Evolutionary conservation across 2,797 vertebrate species (phyloP).

Genomic region (Spinus pinus): DNA sequence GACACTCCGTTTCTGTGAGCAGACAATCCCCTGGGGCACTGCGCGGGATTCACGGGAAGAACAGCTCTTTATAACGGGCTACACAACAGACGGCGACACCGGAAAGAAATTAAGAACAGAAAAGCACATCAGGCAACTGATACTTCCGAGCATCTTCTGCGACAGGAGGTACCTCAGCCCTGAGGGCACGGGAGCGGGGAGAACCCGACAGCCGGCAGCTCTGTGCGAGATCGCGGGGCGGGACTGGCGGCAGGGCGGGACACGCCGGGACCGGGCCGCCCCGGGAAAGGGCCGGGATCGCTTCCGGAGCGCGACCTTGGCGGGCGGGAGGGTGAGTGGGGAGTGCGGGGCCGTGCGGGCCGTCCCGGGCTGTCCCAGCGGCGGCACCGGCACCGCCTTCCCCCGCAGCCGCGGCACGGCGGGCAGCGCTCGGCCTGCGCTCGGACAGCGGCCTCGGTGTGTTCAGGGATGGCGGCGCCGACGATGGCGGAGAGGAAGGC

Average conservation of each 20-base stretch:
- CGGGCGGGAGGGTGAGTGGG: not conserved
- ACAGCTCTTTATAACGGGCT: not conserved
- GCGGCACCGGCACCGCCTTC: not conserved
- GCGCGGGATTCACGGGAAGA: not conserved
- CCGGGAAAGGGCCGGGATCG: not conserved
- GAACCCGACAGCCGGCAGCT: accelerated
- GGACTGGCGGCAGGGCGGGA: not conserved
- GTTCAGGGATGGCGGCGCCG: conserved; percentile 83
- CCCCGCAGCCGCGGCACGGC: not conserved
- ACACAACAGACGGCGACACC: not conserved
- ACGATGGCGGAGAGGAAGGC: conserved; percentile 82
- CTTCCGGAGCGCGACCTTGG: not conserved
- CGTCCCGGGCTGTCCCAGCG: too few species aligned
- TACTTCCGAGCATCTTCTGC: not conserved
- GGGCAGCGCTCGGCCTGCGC: not conserved
- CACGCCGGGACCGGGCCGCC: not conserved
- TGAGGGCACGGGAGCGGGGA: accelerated
- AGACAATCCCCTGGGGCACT: not conserved
- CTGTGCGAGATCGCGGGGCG: accelerated
- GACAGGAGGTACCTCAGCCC: not conserved
- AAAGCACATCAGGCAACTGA: not conserved
- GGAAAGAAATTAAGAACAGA: not conserved
- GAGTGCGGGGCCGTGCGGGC: not conserved
- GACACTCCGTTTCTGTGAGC: not conserved
- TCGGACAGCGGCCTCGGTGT: accelerated